Percentiles rank a stretch among this genome's conserved stretches.
phyloP scores from a whole-genome alignment of 92 coral and sea anemone genomes.

The Metridium senile region DNA sequence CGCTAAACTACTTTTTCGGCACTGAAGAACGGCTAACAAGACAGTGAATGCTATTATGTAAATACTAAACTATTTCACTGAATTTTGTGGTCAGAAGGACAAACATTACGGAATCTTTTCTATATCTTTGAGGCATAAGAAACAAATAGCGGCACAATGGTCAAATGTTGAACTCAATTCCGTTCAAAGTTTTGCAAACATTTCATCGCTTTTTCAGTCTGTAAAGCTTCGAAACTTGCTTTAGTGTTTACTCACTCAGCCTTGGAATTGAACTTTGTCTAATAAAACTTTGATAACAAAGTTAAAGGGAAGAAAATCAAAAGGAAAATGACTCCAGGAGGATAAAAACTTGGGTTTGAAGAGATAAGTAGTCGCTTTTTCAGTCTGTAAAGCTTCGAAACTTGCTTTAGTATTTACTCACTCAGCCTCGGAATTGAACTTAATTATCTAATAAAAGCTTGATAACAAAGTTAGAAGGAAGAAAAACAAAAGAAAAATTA shows the following conservation, averaged over 20 bases:
- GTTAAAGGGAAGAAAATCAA: neutral
- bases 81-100: neutral
- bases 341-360: neutral
- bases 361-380: no score
- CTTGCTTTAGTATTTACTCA: neutral
- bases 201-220: neutral
- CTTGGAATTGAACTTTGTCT: conserved; percentile 2
- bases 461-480: neutral
- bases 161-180: neutral
- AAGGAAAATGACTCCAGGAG: neutral
- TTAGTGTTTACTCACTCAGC: neutral
- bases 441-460: neutral
- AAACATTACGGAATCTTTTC: neutral
- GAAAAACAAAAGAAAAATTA: neutral
- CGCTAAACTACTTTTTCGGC: no score
- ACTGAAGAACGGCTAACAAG: no score
- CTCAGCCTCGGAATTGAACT: neutral
- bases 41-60: conserved; percentile 5
- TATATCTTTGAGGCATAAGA: neutral
- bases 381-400: neutral
- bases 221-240: neutral
- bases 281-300: neutral
- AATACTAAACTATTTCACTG: conserved; percentile 17
- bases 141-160: neutral
- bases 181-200: neutral